phyloP scores from a whole-genome alignment of 1,140 invertebrate species.

The Mamestra configurata region DNA sequence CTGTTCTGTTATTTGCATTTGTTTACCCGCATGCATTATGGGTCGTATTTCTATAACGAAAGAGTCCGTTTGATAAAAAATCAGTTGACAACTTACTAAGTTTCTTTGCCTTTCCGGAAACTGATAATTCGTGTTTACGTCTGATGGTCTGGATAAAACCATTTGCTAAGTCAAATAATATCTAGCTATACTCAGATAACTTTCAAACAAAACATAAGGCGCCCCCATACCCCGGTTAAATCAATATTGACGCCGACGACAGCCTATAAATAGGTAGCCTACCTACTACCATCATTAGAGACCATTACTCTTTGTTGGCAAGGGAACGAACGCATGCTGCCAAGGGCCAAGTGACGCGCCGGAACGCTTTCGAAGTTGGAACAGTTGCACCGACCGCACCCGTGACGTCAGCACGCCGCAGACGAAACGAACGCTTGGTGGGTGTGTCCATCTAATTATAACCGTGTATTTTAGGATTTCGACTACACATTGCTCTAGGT shows the following conservation, averaged over 20 bases:
- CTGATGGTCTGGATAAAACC: no score
- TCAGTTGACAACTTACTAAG: no score
- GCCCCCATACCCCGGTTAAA: not conserved
- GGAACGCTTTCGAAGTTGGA: constrained; percentile 25
- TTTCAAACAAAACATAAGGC: not conserved
- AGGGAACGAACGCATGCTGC: constrained; percentile 15
- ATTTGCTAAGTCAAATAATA: no score
- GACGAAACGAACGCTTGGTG: constrained; percentile 64
- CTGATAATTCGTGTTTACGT: no score
- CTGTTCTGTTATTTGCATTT: not conserved
- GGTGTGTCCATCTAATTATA: constrained; percentile 74
- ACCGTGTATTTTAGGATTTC: constrained; percentile 59
- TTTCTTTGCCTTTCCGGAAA: no score
- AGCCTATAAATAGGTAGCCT: constrained; percentile 20
- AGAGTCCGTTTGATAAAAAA: no score
- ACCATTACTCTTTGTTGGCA: constrained; percentile 28
- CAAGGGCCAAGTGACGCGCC: not conserved
- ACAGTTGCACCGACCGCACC: constrained; percentile 55
- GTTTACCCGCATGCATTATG: not conserved
- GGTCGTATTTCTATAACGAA: not conserved
- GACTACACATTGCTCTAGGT: constrained; percentile 66
- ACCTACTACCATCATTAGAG: constrained; percentile 19
- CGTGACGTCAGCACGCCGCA: constrained; percentile 66
- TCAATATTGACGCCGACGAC: constrained; percentile 21
- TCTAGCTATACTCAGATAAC: no score